Evolutionary conservation across 2,113 vertebrate species (phyloP).

Genomic region (Pseudonaja textilis): DNA sequence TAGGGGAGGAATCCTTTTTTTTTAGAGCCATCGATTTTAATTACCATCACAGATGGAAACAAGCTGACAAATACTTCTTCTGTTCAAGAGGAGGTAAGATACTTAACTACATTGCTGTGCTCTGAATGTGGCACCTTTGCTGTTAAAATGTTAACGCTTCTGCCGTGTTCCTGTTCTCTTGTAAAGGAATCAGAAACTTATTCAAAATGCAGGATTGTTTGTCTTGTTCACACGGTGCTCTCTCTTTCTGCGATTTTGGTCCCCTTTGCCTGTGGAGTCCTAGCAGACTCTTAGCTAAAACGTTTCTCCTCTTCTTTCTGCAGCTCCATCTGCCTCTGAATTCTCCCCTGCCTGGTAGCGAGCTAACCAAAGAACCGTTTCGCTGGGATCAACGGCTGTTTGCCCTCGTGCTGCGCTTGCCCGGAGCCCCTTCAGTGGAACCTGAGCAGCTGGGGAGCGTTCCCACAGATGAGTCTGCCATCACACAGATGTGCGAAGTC

Average conservation of each 20-base stretch:
- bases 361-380: conserved; percentile 98
- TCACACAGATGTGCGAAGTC: conserved; percentile 99
- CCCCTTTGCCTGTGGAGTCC: not conserved
- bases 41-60: conserved; percentile 97
- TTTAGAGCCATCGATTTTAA: conserved; percentile 96
- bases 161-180: not conserved
- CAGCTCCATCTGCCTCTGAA: conserved; percentile 88
- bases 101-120: conserved; percentile 21
- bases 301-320: conserved; percentile 9
- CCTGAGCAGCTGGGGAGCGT: conserved; percentile 94
- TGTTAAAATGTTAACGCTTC: not conserved
- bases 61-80: conserved; percentile 92
- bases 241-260: not conserved
- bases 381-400: conserved; percentile 98
- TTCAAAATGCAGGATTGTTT: not conserved
- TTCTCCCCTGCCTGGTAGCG: conserved; percentile 95
- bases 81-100: conserved; percentile 93
- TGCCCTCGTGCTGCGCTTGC: conserved; percentile 90
- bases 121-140: conserved; percentile 3
- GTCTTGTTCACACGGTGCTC: not conserved
- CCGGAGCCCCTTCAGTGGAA: conserved; percentile 86
- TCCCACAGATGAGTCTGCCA: conserved; percentile 92
- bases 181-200: not conserved
- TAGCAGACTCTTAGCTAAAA: not conserved
- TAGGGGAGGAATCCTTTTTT: conserved; percentile 98